Percentiles rank a stretch among this genome's conserved stretches.
Conservation (phyloP, 2,113 vertebrate genomes). For the Elgaria multicarinata region DNA sequence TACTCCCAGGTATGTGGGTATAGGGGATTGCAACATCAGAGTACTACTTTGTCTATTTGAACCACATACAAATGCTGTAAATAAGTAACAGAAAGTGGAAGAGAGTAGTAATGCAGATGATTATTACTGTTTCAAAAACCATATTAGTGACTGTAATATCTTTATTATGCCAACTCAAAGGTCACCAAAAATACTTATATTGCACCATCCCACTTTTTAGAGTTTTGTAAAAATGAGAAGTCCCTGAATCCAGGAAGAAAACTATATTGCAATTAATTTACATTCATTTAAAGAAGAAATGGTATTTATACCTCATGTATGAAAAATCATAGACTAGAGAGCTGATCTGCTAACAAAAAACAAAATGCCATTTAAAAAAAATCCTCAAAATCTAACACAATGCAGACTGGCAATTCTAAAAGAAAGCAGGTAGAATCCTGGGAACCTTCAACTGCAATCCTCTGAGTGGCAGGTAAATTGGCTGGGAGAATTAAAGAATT, state of each 20-base stretch:
- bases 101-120: not conserved
- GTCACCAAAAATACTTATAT: not conserved
- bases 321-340: not conserved
- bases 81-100: not conserved
- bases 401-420: slow-evolving; percentile 26
- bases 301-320: not conserved
- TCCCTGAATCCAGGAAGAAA: not conserved
- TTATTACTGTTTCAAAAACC: not conserved
- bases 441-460: slow-evolving; percentile 17
- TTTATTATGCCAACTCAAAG: no score
- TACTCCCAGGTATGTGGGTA: not conserved
- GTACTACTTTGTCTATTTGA: not conserved
- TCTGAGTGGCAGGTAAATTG: not conserved
- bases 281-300: not conserved
- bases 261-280: not conserved
- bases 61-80: not conserved
- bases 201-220: not conserved
- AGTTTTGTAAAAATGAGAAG: not conserved
- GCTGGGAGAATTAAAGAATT: slow-evolving; percentile 21
- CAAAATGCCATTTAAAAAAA: not conserved
- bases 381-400: not conserved
- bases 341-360: not conserved
- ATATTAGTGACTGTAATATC: no score
- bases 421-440: not conserved
- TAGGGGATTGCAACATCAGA: no score